These are phyloP conservation scores for Amblyornis subalaris DNA, from an alignment of 2,113 vertebrate species.

Conservation along the genomic window DNA sequence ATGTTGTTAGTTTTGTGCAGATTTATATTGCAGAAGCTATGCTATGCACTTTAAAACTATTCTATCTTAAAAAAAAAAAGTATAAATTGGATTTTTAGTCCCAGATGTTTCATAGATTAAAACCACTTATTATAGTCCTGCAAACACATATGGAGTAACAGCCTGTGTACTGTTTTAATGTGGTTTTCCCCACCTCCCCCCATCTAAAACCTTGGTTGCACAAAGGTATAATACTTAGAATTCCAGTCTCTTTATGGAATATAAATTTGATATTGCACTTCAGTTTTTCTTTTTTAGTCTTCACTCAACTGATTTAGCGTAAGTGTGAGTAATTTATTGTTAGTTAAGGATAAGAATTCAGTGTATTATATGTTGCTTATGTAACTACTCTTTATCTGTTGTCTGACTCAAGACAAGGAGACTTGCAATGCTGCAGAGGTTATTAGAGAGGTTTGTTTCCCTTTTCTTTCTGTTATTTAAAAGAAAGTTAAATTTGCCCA, in stretches of 20 bases:
- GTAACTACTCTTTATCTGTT: background rate
- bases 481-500: background rate
- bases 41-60: background rate
- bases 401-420: background rate
- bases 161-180: background rate
- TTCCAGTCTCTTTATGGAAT: background rate
- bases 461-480: background rate
- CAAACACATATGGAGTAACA: background rate
- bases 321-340: background rate
- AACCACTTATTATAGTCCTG: background rate
- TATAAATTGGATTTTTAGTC: background rate
- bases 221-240: background rate
- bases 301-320: background rate
- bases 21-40: slow-evolving; percentile 4
- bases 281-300: background rate
- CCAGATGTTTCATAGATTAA: background rate
- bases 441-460: background rate
- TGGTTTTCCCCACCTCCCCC: background rate
- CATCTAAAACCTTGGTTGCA: background rate
- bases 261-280: background rate
- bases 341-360: background rate
- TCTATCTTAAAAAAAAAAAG: background rate
- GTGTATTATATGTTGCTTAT: background rate
- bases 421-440: background rate
- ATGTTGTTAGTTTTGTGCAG: slow-evolving; percentile 3